A percentile compares a stretch with the other conserved stretches of the same genome.
These are phyloP conservation scores for Chelmon rostratus DNA, from an alignment of 2,797 vertebrate genomes.

Conservation along the genomic window DNA sequence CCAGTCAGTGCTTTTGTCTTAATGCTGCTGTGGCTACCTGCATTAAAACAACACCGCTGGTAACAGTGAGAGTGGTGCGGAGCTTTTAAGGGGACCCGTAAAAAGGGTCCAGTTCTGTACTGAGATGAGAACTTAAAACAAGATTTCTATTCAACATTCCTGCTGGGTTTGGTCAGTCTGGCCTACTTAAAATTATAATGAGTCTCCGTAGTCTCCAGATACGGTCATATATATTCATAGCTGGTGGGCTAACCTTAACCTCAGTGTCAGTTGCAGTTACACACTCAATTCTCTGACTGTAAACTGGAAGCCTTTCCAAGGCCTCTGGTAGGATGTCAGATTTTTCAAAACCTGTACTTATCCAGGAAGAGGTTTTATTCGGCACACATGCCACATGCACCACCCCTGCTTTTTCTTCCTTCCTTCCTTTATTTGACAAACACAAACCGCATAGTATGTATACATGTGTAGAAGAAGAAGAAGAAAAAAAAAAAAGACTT, in stretches of 20 bases:
- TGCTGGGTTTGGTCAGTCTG: slow-evolving; percentile 30
- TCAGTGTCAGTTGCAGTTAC: slow-evolving; percentile 3
- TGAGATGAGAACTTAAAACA: slow-evolving; percentile 16
- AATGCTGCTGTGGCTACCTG: slow-evolving; percentile 61
- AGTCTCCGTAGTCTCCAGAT: slow-evolving; percentile 11
- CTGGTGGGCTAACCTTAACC: slow-evolving; percentile 26
- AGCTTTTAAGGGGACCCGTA: slow-evolving; percentile 52
- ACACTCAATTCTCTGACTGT: background rate
- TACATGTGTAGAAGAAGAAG: background rate
- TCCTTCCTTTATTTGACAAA: slow-evolving; percentile 16
- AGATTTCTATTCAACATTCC: slow-evolving; percentile 12
- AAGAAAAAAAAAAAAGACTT: background rate
- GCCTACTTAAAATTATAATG: slow-evolving; percentile 27
- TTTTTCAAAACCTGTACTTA: slow-evolving; percentile 22
- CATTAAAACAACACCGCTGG: slow-evolving; percentile 35
- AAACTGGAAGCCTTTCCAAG: slow-evolving; percentile 10
- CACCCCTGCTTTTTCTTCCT: background rate
- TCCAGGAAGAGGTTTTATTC: slow-evolving; percentile 22
- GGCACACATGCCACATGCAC: background rate
- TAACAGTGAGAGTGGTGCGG: slow-evolving; percentile 23
- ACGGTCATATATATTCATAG: slow-evolving; percentile 4
- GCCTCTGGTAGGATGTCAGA: background rate
- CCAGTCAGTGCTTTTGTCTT: slow-evolving; percentile 73
- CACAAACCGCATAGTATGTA: background rate
- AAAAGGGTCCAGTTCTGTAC: slow-evolving; percentile 27